These are phyloP conservation scores for Ganaspis brasiliensis DNA, from an alignment of 2,888 invertebrate species.

Conservation along the genomic window DNA sequence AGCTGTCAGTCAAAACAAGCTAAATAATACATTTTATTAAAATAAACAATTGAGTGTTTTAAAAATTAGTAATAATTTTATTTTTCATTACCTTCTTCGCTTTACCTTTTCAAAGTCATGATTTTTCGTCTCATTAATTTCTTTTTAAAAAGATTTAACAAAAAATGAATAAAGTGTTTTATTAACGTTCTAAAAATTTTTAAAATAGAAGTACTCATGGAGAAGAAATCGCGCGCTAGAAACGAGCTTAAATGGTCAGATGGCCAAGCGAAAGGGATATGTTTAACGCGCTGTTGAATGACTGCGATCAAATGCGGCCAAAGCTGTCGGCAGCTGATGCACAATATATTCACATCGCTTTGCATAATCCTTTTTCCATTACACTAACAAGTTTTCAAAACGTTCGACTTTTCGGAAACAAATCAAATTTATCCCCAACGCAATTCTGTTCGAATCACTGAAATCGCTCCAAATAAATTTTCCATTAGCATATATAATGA, in stretches of 20 bases:
- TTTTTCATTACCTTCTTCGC: no score
- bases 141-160: not conserved
- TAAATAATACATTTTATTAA: no score
- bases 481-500: constrained; percentile 4
- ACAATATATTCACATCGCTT: constrained; percentile 33
- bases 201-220: constrained; percentile 28
- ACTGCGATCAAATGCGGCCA: constrained; percentile 39
- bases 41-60: no score
- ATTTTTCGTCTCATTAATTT: not conserved
- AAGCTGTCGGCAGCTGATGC: constrained; percentile 30
- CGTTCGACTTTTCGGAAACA: constrained; percentile 16
- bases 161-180: not conserved
- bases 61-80: no score
- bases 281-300: constrained; percentile 39
- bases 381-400: constrained; percentile 42
- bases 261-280: constrained; percentile 35
- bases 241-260: constrained; percentile 40
- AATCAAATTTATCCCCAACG: constrained; percentile 4
- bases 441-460: not conserved
- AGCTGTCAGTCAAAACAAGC: no score
- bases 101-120: not conserved
- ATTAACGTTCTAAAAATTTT: not conserved
- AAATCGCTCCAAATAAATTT: constrained; percentile 5
- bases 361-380: constrained; percentile 40
- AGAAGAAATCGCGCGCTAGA: constrained; percentile 24